Base-by-base conservation (phyloP, 2,113 vertebrate genomes). In the Dromiciops gliroides region DNA sequence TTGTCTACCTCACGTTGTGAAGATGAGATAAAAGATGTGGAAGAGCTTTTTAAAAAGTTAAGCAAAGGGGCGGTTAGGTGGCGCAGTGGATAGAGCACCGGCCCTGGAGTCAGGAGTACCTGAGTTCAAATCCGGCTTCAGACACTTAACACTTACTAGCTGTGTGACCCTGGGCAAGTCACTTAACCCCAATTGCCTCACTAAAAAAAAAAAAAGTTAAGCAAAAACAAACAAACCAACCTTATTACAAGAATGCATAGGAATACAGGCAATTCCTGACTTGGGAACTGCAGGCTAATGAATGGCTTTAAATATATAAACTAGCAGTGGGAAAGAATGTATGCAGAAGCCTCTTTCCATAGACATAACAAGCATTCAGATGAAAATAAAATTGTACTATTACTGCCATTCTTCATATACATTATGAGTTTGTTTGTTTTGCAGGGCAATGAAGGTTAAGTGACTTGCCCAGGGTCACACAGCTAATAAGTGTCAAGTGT, bases 1-100 rank as follows among this genome's bases (percentile, higher is more conserved):
- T 8, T 60, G 53, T 10, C 53, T 60, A 60, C 53, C 10, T 67
- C 3, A 67, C 31, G 37, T 67, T 37, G 11, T 37, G 60, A 67
- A 67, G 60, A 97, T 91, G 51, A 96, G n/a, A 50, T 75, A 97
- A 95, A 25, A 94, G 44, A 95, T 19, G 1, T 89, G 52, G 92
- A 90, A 90, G 53, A 51, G 10, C 51, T 90, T 93, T 96, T 90
- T n/a, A 56, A 95, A 56, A 2, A 31, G 31, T 16, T 60, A 67
- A 60, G 56, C 53, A 9, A 56, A 28, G n/a, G n/a, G n/a, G n/a
- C n/a, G n/a, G n/a, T n/a, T n/a, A n/a, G n/a, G n/a, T n/a, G n/a
- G n/a, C n/a, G n/a, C n/a, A n/a, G n/a, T n/a, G n/a, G n/a, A n/a
- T n/a, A n/a, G n/a, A n/a, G n/a, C n/a, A n/a, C n/a, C n/a, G n/a